Conservation (phyloP, 2,113 vertebrate species). For the Felis chaus region DNA sequence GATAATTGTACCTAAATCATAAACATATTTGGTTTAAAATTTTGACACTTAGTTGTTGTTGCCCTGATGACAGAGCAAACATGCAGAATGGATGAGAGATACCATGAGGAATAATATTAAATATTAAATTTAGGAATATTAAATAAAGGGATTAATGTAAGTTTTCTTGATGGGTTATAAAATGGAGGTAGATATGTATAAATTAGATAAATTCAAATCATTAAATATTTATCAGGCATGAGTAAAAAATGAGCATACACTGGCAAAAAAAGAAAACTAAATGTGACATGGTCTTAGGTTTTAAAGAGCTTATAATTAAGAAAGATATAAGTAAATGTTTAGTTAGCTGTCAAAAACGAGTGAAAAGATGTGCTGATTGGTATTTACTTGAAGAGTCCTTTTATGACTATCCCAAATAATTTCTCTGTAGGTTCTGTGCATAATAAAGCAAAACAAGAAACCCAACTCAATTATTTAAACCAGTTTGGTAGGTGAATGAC, state of each 20-base stretch:
- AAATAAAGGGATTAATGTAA: background rate
- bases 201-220: background rate
- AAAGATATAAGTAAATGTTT: constrained; percentile 1
- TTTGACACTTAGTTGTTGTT: background rate
- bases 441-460: background rate
- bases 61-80: background rate
- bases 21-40: background rate
- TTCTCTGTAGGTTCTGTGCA: background rate
- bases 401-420: background rate
- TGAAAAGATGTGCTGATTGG: background rate
- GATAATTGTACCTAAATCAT: background rate
- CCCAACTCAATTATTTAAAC: background rate
- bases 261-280: constrained; percentile 49
- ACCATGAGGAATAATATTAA: background rate
- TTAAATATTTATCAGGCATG: background rate
- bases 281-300: background rate
- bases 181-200: background rate
- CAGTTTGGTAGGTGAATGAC: background rate
- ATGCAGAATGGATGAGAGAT: background rate
- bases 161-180: background rate
- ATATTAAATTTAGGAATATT: background rate
- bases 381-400: background rate
- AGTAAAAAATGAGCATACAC: background rate
- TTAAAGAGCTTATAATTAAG: background rate
- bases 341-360: background rate